Conservation (phyloP, 2,113 vertebrate species). For the Forbesichthys papilliferus region DNA sequence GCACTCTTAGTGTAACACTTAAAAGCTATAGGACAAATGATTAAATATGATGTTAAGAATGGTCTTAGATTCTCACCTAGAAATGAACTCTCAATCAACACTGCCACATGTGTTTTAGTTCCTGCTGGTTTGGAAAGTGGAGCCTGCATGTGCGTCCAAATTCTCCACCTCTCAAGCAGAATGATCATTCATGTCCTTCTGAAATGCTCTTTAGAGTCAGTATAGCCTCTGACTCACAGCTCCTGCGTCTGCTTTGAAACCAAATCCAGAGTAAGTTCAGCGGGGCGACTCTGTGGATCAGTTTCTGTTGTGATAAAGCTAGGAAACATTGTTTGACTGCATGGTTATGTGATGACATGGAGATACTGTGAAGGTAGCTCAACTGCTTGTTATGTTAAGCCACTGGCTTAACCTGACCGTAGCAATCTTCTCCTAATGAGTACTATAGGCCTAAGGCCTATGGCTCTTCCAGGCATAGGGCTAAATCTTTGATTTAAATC, state of each 20-base stretch:
- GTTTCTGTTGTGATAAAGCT: constrained; percentile 42
- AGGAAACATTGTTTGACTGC: constrained; percentile 21
- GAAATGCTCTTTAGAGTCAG: not conserved
- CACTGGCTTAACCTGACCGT: not conserved
- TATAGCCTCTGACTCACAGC: constrained; percentile 9
- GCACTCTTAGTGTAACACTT: too few species aligned
- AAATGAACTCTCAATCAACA: not conserved
- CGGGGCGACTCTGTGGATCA: constrained; percentile 20
- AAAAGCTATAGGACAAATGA: too few species aligned
- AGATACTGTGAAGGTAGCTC: constrained; percentile 13
- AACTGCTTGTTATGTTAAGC: not conserved
- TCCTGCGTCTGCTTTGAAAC: constrained; percentile 18
- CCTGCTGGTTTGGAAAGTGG: not conserved
- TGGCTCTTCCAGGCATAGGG: not conserved
- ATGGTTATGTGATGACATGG: constrained; percentile 11
- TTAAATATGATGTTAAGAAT: too few species aligned
- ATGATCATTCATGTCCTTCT: constrained; percentile 17
- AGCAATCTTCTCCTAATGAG: not conserved
- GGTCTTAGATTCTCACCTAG: not conserved
- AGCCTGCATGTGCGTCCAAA: not conserved
- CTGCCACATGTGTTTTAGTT: too few species aligned
- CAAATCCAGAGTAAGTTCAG: constrained; percentile 30
- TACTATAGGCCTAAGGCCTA: too few species aligned
- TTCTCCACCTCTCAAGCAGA: constrained; percentile 12
- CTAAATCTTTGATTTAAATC: too few species aligned